A percentile compares a stretch with the other conserved stretches of the same genome.
Conservation (phyloP, 2,888 invertebrate genomes). For the Drymonia ruficornis region DNA sequence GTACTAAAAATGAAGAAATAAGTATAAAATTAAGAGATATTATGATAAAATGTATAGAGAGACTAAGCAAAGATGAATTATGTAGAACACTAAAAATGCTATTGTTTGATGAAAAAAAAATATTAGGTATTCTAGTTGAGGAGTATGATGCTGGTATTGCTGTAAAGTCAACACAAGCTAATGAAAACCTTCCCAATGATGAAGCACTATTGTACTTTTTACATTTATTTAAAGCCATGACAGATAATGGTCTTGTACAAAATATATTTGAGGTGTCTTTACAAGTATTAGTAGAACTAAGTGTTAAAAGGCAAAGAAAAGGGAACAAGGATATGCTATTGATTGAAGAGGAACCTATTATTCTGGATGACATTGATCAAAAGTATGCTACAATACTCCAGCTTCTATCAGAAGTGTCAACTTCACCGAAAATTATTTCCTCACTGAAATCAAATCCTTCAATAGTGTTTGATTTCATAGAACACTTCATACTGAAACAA, state of each 20-base stretch:
- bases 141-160: constrained; percentile 70
- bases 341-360: constrained; percentile 64
- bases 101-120: constrained; percentile 53
- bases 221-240: constrained; percentile 53
- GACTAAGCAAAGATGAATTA: constrained; percentile 46
- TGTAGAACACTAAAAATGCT: constrained; percentile 41
- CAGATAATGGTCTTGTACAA: constrained; percentile 46
- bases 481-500: constrained; percentile 65
- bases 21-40: constrained; percentile 65
- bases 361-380: constrained; percentile 58
- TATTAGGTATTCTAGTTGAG: constrained; percentile 47
- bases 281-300: constrained; percentile 56
- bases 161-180: constrained; percentile 53
- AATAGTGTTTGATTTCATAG: constrained; percentile 76
- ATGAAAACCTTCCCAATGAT: constrained; percentile 43
- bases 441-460: constrained; percentile 71
- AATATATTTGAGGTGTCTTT: constrained; percentile 62
- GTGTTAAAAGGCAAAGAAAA: constrained; percentile 45
- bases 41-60: constrained; percentile 62
- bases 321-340: constrained; percentile 58
- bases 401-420: constrained; percentile 78
- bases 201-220: constrained; percentile 60
- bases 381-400: constrained; percentile 77
- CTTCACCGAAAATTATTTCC: constrained; percentile 67
- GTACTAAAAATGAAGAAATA: constrained; percentile 57